Evolutionary conservation across 1,140 invertebrate species (phyloP).

Genomic region (Drosophila watanabei): DNA sequence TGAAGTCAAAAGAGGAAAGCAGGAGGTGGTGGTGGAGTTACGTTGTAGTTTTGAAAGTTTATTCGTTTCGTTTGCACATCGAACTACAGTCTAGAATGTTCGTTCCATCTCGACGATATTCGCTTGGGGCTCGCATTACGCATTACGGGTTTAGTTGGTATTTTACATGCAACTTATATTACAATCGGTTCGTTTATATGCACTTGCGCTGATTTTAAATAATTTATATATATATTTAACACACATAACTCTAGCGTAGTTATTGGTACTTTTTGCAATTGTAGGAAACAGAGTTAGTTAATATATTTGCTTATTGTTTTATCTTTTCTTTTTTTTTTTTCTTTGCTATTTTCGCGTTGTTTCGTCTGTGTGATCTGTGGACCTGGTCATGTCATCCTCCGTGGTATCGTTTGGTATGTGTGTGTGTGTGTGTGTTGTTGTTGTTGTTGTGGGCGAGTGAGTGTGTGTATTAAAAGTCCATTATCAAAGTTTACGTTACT

Average conservation of each 20-base stretch:
- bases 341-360: conserved; percentile 60
- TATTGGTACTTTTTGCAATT: conserved; percentile 80
- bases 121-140: conserved; percentile 58
- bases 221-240: conserved; percentile 75
- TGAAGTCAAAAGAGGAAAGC: conserved; percentile 10
- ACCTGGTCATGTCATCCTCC: conserved; percentile 18
- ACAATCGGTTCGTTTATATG: conserved; percentile 75
- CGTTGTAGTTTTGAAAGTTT: conserved; percentile 72
- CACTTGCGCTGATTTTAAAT: conserved; percentile 73
- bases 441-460: conserved; percentile 6
- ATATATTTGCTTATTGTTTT: conserved; percentile 75
- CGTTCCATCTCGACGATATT: conserved; percentile 56
- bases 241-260: conserved; percentile 77
- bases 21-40: conserved; percentile 12
- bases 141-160: conserved; percentile 42
- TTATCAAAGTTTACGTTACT: conserved; percentile 75
- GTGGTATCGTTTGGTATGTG: conserved; percentile 21
- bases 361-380: conserved; percentile 24
- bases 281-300: conserved; percentile 82
- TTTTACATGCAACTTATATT: conserved; percentile 78
- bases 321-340: background rate
- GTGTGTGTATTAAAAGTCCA: conserved; percentile 76
- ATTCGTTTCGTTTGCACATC: conserved; percentile 80
- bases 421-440: conserved; percentile 24
- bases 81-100: conserved; percentile 80